Conservation (phyloP, 2,888 invertebrate species). For the Argyresthia albistria region DNA sequence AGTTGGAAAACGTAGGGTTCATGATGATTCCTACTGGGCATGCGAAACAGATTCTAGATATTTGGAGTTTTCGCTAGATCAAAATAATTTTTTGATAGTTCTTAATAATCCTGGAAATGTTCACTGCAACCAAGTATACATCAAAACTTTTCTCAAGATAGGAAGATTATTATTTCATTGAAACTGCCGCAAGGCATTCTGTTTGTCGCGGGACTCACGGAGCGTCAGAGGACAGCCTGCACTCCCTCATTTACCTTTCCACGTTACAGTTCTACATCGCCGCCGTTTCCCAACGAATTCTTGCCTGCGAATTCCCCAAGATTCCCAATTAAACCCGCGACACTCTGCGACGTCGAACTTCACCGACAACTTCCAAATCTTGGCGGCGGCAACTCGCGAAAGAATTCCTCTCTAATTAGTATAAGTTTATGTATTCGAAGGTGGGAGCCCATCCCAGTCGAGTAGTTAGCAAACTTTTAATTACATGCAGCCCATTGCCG, state of each 20-base stretch:
- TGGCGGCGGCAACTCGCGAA: slow-evolving; percentile 42
- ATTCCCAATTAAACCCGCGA: slow-evolving; percentile 67
- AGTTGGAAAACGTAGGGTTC: too few species aligned
- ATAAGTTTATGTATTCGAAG: slow-evolving; percentile 64
- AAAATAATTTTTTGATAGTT: too few species aligned
- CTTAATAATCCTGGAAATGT: neutral
- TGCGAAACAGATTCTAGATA: too few species aligned
- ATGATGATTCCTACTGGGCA: too few species aligned
- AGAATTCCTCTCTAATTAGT: slow-evolving; percentile 66
- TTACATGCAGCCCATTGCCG: slow-evolving; percentile 32
- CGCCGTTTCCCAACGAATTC: slow-evolving; percentile 28
- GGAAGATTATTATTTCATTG: neutral
- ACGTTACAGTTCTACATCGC: slow-evolving; percentile 21
- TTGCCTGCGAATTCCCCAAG: slow-evolving; percentile 59
- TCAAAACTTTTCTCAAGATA: neutral
- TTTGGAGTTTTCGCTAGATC: too few species aligned
- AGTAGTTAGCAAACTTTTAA: slow-evolving; percentile 55
- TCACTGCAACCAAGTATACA: slow-evolving; percentile 11
- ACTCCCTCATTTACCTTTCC: slow-evolving; percentile 18
- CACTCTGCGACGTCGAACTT: slow-evolving; percentile 47
- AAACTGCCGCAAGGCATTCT: neutral
- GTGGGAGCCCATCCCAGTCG: slow-evolving; percentile 13
- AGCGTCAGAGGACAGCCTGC: neutral
- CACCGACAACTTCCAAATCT: slow-evolving; percentile 52
- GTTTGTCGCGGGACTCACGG: neutral